Conservation (phyloP, 2,113 vertebrate genomes). For the Otocyon megalotis region DNA sequence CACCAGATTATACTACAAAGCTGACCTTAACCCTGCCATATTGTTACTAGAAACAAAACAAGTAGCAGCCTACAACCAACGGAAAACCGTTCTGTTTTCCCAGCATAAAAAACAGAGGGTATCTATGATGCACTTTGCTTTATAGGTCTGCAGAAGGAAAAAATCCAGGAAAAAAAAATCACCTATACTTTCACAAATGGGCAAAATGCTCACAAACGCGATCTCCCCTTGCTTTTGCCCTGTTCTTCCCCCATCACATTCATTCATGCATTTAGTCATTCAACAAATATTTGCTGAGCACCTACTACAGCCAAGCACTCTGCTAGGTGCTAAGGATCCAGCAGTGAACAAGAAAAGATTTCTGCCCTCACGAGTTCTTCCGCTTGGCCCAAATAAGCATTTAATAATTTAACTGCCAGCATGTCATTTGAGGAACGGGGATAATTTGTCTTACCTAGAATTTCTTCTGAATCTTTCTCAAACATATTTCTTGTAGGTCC, state of each 20-base stretch:
- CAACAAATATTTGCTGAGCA: neutral
- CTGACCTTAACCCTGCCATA: constrained; percentile 88
- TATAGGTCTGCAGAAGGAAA: constrained; percentile 67
- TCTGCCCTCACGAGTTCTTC: neutral
- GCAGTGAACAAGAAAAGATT: neutral
- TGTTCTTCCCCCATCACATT: neutral
- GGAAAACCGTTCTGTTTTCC: constrained; percentile 86
- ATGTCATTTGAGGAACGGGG: constrained; percentile 45
- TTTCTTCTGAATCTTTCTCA: constrained; percentile 64
- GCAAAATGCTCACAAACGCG: neutral
- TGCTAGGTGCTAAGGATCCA: neutral
- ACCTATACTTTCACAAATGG: neutral
- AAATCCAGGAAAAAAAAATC: constrained; percentile 78
- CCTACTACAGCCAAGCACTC: neutral
- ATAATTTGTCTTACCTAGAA: constrained; percentile 63
- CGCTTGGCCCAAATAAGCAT: constrained; percentile 10
- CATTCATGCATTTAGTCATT: neutral
- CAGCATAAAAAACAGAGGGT: constrained; percentile 83
- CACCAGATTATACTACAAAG: constrained; percentile 88
- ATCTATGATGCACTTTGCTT: constrained; percentile 79
- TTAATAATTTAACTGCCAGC: neutral
- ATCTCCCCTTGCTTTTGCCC: neutral
- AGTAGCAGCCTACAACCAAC: constrained; percentile 86
- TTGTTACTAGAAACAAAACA: constrained; percentile 90
- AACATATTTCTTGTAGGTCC: constrained; percentile 45